Base-by-base conservation (phyloP, 2,888 invertebrate species). In the Folsomia manolachei region DNA sequence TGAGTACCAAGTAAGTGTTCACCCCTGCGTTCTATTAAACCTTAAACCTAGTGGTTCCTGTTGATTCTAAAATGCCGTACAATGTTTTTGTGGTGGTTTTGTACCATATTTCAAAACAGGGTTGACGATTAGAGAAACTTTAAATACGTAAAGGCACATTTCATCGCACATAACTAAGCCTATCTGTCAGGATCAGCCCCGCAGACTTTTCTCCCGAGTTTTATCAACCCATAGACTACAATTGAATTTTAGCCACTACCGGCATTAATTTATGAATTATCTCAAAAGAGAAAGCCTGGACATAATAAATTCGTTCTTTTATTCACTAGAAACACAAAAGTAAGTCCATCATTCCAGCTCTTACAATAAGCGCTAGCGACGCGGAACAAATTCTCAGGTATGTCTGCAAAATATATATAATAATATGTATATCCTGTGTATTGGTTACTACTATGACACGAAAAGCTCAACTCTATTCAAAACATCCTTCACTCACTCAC, bases 371-470 rank as follows among this genome's bases (percentile, higher is more conserved):
- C 69, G 75, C 69, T 56, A 73, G 70, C 63, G 81, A 81, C 64
- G 81, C 81, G 1, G 78, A 78, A 65, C 74, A 77, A 68, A 71
- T 81, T 23, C 71, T 81, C 52, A 73, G 81, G 81, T 81, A 77
- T 62, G 51, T 56, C n/a, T 56, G 56, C n/a, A 14, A 14, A 19
- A 56, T 56, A n/a, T n/a, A n/a, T n/a, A n/a, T n/a, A n/a, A n/a
- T n/a, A n/a, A n/a, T n/a, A n/a, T n/a, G n/a, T n/a, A n/a, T n/a
- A n/a, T n/a, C n/a, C n/a, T n/a, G n/a, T n/a, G n/a, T n/a, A n/a
- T n/a, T n/a, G n/a, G 56, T 19, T 39, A 56, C 4, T 56, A 56
- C n/a, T 56, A 56, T 56, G 21, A 19, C 19, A 21, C 4, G 56
- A 56, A 19, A 56, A 56, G 56, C 19, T n/a, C 19, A 51, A 11